Conservation (phyloP, 2,113 vertebrate genomes). For the Rhinopithecus roxellana region DNA sequence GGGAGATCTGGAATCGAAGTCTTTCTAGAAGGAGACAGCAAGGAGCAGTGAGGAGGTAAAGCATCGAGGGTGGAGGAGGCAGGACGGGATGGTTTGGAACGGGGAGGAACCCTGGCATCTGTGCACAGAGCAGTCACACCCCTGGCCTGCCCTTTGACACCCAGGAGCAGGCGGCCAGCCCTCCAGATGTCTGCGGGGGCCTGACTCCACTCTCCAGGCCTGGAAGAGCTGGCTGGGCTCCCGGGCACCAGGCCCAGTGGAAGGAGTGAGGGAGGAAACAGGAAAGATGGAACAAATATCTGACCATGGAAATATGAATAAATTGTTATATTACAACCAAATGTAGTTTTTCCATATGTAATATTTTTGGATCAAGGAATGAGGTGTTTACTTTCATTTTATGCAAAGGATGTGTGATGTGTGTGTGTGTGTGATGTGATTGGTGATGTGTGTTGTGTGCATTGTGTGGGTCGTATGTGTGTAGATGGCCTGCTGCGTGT, state of each 20-base stretch:
- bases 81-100: rapidly evolving
- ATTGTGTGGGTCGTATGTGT: too few relatives aligned
- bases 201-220: background rate
- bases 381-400: background rate
- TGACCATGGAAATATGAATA: background rate
- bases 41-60: background rate
- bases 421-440: background rate
- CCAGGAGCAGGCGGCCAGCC: background rate
- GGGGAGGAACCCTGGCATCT: background rate
- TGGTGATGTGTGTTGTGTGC: background rate
- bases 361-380: background rate
- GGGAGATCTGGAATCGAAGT: background rate
- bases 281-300: background rate
- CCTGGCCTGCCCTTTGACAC: background rate
- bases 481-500: background rate
- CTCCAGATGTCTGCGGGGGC: background rate
- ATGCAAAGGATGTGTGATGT: background rate
- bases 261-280: background rate
- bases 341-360: background rate
- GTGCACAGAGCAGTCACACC: background rate
- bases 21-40: background rate
- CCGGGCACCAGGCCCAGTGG: background rate
- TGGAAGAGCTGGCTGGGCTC: background rate
- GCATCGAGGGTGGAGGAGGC: background rate
- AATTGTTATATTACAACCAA: background rate